phyloP scores from a whole-genome alignment of 2,113 vertebrate genomes.

The Polyodon spathula region DNA sequence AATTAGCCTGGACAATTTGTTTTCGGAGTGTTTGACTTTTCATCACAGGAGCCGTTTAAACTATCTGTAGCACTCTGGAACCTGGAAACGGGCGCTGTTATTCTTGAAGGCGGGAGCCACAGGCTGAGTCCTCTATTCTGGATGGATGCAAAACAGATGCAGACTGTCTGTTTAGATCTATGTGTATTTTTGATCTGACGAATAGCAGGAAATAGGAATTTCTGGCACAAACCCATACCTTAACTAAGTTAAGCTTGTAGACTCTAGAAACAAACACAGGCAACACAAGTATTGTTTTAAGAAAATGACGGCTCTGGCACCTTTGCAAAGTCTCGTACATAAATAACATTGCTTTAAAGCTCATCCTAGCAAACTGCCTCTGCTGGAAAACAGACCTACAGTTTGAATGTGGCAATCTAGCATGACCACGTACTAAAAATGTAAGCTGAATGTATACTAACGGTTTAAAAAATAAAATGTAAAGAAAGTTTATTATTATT shows the following conservation, averaged over 20 bases:
- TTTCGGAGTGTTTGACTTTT: constrained; percentile 32
- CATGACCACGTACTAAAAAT: too few relatives aligned
- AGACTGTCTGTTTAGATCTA: constrained; percentile 26
- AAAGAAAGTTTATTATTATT: too few relatives aligned
- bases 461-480: too few relatives aligned
- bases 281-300: neutral
- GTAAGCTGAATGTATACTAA: too few relatives aligned
- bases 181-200: constrained; percentile 44
- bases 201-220: constrained; percentile 54
- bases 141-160: constrained; percentile 55
- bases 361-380: too few relatives aligned
- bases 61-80: constrained; percentile 50
- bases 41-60: constrained; percentile 41
- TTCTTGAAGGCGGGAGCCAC: constrained; percentile 42
- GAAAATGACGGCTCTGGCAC: neutral
- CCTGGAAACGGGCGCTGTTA: constrained; percentile 32
- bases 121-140: constrained; percentile 27
- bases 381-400: too few relatives aligned
- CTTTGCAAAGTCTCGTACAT: neutral
- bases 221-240: constrained; percentile 42
- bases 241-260: constrained; percentile 44
- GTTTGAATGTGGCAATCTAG: too few relatives aligned
- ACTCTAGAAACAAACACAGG: constrained; percentile 23
- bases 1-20: constrained; percentile 25
- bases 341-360: too few relatives aligned